A percentile compares a stretch with the other conserved stretches of the same genome.
Evolutionary conservation across 1,140 invertebrate species (phyloP).

Genomic region (Vanessa atalanta): DNA sequence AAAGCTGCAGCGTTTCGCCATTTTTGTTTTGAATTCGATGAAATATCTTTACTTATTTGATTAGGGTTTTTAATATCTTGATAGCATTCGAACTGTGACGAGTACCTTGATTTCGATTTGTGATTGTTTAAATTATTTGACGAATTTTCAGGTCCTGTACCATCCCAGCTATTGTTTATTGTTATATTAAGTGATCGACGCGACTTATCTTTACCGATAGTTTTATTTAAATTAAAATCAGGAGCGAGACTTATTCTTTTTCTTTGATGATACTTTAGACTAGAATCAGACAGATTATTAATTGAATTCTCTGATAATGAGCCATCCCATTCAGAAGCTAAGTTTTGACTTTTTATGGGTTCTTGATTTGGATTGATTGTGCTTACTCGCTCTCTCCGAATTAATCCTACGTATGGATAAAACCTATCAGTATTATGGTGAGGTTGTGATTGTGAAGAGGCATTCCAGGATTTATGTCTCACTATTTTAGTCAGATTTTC

Average conservation of each 20-base stretch:
- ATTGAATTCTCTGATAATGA: constrained; percentile 54
- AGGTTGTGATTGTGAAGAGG: constrained; percentile 61
- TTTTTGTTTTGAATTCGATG: constrained; percentile 59
- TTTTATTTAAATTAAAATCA: constrained; percentile 64
- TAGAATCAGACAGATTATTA: constrained; percentile 50
- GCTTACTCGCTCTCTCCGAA: constrained; percentile 54
- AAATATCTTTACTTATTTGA: constrained; percentile 51
- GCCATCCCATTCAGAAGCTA: constrained; percentile 51
- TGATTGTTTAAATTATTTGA: constrained; percentile 57
- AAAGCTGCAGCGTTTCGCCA: constrained; percentile 73
- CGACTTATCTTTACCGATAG: constrained; percentile 55
- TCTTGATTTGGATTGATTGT: constrained; percentile 52
- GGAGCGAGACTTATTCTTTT: constrained; percentile 64
- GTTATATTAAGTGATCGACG: constrained; percentile 67
- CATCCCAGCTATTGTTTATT: constrained; percentile 55
- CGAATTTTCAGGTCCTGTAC: constrained; percentile 57
- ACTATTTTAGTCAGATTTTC: constrained; percentile 76
- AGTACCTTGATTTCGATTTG: constrained; percentile 54
- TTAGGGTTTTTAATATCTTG: constrained; percentile 51
- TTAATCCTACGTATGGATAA: constrained; percentile 66
- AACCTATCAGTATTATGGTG: constrained; percentile 63
- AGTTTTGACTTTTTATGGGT: constrained; percentile 40
- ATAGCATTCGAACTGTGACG: constrained; percentile 47
- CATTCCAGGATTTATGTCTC: constrained; percentile 76
- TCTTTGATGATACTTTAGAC: constrained; percentile 64